phyloP scores from a whole-genome alignment of 1,140 invertebrate species.

The Listronotus bonariensis region DNA sequence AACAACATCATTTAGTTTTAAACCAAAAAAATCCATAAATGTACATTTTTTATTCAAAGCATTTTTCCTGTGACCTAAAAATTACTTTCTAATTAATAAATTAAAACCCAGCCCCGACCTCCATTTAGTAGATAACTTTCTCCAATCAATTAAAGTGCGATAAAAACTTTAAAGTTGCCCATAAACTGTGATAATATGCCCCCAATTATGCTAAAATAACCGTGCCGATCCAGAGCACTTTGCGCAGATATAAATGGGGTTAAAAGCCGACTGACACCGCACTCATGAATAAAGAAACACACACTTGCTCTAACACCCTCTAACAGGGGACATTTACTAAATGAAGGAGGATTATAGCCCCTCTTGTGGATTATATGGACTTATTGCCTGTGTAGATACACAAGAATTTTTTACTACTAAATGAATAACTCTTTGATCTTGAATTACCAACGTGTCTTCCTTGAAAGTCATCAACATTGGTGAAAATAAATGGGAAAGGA shows the following conservation, averaged over 20 bases:
- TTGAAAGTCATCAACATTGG: no score
- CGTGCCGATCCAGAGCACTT: slow-evolving; percentile 40
- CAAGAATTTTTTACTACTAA: no score
- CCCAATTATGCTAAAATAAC: slow-evolving; percentile 34
- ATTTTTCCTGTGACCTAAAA: no score
- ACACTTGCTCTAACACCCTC: slow-evolving; percentile 34
- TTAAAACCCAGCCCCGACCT: not conserved
- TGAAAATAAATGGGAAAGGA: no score
- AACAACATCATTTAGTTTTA: no score
- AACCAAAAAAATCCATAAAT: no score
- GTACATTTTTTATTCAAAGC: no score
- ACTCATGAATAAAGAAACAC: slow-evolving; percentile 48
- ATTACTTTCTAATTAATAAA: not conserved
- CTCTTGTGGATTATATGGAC: not conserved
- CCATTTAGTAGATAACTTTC: not conserved
- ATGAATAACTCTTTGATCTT: no score
- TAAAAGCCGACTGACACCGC: slow-evolving; percentile 45
- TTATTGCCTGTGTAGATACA: no score
- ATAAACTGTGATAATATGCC: slow-evolving; percentile 14
- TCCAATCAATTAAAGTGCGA: slow-evolving; percentile 36
- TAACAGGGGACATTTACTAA: slow-evolving; percentile 41
- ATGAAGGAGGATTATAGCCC: slow-evolving; percentile 42
- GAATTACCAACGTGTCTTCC: no score
- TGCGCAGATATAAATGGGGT: slow-evolving; percentile 42
- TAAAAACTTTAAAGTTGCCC: slow-evolving; percentile 23